phyloP scores from a whole-genome alignment of 2,797 vertebrate genomes.

The Glossophaga mutica region DNA sequence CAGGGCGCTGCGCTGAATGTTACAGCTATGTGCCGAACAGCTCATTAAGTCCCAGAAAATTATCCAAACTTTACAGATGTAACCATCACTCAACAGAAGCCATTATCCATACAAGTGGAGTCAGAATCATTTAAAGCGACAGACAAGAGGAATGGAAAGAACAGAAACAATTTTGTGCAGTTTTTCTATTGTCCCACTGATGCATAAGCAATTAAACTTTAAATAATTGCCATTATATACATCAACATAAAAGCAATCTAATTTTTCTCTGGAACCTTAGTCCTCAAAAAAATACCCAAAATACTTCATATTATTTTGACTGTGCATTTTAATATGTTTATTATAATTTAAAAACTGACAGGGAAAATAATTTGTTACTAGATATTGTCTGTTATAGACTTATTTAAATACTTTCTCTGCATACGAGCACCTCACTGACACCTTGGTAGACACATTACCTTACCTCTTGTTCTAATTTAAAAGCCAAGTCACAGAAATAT shows the following conservation, averaged over 20 bases:
- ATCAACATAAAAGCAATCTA: background rate
- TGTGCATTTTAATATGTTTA: conserved; percentile 2
- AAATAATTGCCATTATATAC: background rate
- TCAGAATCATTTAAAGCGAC: background rate
- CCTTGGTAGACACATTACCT: background rate
- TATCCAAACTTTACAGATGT: background rate
- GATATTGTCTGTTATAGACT: background rate
- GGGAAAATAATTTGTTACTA: background rate
- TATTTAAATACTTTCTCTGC: background rate
- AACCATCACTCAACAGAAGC: background rate
- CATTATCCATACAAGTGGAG: background rate
- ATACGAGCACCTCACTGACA: background rate
- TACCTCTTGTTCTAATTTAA: conserved; percentile 8
- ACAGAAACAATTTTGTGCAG: background rate
- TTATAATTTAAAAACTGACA: background rate
- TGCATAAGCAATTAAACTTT: background rate
- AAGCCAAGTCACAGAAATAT: background rate
- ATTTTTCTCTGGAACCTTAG: conserved; percentile 12
- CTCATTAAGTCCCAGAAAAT: conserved; percentile 56
- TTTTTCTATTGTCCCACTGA: background rate
- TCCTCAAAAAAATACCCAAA: background rate
- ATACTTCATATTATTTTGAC: background rate
- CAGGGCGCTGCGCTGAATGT: background rate
- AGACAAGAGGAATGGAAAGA: background rate
- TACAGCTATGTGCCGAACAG: background rate